Evolutionary conservation across 2,113 vertebrate genomes (phyloP).

Genomic region (Phasianus colchicus): DNA sequence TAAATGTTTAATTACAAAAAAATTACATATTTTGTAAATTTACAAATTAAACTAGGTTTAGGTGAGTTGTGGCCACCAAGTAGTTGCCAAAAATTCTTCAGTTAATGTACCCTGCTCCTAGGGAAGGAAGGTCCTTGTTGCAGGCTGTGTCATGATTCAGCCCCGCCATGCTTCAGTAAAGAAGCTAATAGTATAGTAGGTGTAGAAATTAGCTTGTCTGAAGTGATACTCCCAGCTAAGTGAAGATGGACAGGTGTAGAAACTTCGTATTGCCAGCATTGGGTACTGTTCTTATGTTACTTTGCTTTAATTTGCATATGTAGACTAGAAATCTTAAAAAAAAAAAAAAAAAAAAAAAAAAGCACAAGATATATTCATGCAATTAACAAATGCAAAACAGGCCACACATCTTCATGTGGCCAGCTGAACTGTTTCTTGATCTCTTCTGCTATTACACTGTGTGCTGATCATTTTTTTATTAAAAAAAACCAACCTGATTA

Average conservation of each 20-base stretch:
- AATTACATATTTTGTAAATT: no score
- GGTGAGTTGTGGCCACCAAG: neutral
- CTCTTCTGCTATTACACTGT: neutral
- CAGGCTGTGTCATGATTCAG: neutral
- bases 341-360: neutral
- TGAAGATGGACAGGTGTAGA: neutral
- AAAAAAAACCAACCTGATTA: neutral
- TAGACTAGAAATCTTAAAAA: neutral
- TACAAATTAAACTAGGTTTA: neutral
- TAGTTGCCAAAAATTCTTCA: neutral
- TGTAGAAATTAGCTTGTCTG: neutral
- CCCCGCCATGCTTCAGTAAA: neutral
- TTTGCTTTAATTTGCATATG: neutral
- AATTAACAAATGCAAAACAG: neutral
- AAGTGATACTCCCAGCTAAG: neutral
- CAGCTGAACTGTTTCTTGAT: neutral
- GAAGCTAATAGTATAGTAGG: neutral
- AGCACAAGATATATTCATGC: neutral
- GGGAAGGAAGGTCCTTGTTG: neutral
- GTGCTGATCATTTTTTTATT: neutral
- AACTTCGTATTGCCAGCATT: neutral
- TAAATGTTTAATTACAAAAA: no score
- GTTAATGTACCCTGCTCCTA: neutral
- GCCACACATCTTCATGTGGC: neutral
- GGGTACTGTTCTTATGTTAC: neutral